These are phyloP conservation scores for Octodonta nipae DNA, from an alignment of 2,888 invertebrate genomes.

Conservation along the genomic window DNA sequence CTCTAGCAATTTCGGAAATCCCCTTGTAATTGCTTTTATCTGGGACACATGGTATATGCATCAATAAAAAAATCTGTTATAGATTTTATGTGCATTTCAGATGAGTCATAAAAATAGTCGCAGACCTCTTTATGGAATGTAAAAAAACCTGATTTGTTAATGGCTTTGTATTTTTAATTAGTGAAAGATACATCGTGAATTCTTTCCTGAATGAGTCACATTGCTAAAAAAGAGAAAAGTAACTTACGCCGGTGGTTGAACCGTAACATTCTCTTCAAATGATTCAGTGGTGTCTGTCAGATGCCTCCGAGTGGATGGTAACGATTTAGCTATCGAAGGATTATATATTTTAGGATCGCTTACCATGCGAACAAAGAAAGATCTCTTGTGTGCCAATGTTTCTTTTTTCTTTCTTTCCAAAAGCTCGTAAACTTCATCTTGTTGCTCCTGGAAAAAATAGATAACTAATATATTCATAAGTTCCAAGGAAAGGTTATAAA, in stretches of 20 bases:
- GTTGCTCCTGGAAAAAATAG: conserved; percentile 35
- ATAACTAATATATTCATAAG: neutral
- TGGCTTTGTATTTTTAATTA: too few relatives aligned
- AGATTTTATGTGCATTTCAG: too few relatives aligned
- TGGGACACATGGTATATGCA: too few relatives aligned
- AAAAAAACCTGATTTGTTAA: too few relatives aligned
- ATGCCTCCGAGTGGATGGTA: conserved; percentile 42
- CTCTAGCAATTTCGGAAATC: too few relatives aligned
- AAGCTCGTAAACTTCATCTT: conserved; percentile 63
- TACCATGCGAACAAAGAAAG: conserved; percentile 95
- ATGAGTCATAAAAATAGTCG: too few relatives aligned
- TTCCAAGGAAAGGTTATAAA: neutral
- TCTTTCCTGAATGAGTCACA: too few relatives aligned
- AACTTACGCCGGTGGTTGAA: conserved; percentile 36
- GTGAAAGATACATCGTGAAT: too few relatives aligned
- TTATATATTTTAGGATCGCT: conserved; percentile 94
- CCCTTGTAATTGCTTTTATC: too few relatives aligned
- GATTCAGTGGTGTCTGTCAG: conserved; percentile 25
- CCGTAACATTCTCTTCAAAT: conserved; percentile 34
- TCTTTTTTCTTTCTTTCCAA: conserved; percentile 62
- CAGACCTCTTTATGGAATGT: too few relatives aligned
- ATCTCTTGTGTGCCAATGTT: conserved; percentile 77
- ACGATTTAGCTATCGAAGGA: conserved; percentile 71
- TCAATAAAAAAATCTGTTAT: too few relatives aligned
- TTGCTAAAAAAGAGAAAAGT: too few relatives aligned